Percentiles rank a stretch among this genome's conserved stretches.
These are phyloP conservation scores for Eledona agricola DNA, from an alignment of 2,888 invertebrate genomes.

Conservation along the genomic window DNA sequence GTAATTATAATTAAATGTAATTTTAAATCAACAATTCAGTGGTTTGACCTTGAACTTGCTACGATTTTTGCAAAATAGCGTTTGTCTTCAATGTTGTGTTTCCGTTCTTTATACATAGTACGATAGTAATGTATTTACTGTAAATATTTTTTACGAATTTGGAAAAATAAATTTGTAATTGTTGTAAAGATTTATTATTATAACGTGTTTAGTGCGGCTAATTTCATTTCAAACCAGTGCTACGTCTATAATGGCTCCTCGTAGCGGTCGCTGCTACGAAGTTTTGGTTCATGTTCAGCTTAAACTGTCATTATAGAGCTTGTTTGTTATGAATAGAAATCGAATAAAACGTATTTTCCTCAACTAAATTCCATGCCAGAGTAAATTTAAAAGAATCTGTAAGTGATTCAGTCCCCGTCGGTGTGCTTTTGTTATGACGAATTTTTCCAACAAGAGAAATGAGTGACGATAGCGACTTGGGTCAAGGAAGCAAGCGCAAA, in stretches of 20 bases:
- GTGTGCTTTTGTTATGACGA: slow-evolving; percentile 9
- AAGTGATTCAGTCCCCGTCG: neutral
- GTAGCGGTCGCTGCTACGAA: slow-evolving; percentile 16
- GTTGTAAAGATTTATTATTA: too few species aligned
- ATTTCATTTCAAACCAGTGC: too few species aligned
- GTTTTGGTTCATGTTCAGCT: slow-evolving; percentile 6
- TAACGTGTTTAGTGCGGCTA: too few species aligned
- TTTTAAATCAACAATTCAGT: too few species aligned
- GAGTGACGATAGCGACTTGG: slow-evolving; percentile 57
- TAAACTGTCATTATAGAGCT: slow-evolving; percentile 17
- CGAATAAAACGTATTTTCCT: neutral
- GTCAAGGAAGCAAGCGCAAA: slow-evolving; percentile 49
- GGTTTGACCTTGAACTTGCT: too few species aligned
- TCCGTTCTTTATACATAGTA: too few species aligned
- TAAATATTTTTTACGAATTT: too few species aligned
- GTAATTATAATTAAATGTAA: too few species aligned
- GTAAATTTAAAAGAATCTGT: slow-evolving; percentile 1
- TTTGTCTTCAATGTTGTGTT: too few species aligned
- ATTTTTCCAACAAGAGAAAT: slow-evolving; percentile 38
- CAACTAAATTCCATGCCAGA: neutral
- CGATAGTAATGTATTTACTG: too few species aligned
- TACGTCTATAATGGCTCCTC: slow-evolving; percentile 16
- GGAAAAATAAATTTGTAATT: too few species aligned
- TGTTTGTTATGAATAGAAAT: slow-evolving; percentile 20
- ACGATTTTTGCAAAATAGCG: too few species aligned